A percentile compares a stretch with the other conserved stretches of the same genome.
Evolutionary conservation across 2,797 vertebrate species (phyloP).

Genomic region (Cirrhinus molitorella): DNA sequence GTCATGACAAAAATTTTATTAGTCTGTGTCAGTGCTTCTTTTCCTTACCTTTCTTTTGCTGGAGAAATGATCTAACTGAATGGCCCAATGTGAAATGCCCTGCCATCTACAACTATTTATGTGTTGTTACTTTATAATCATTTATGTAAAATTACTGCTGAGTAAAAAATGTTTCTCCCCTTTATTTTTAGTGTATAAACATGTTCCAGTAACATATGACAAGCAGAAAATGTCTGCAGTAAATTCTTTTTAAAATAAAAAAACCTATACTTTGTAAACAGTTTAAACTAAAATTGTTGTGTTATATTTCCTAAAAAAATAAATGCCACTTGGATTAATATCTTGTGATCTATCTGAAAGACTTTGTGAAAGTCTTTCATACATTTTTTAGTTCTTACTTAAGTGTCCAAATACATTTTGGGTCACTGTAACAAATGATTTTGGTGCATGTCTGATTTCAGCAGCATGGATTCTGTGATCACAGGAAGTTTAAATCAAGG

Average conservation of each 20-base stretch:
- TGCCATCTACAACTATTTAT: too few species aligned
- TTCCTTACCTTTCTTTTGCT: too few species aligned
- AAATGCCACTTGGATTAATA: not conserved
- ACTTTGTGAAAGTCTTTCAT: not conserved
- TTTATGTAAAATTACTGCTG: not conserved
- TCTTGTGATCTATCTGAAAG: not conserved
- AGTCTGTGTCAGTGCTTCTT: too few species aligned
- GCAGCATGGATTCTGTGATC: not conserved
- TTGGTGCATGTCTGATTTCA: not conserved
- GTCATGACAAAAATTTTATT: too few species aligned
- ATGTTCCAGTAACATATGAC: not conserved
- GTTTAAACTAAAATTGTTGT: not conserved
- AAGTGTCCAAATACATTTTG: not conserved
- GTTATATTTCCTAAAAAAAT: not conserved
- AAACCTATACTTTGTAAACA: too few species aligned
- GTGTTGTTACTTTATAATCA: too few species aligned
- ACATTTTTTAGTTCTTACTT: not conserved
- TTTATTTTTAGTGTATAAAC: not conserved
- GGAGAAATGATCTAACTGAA: too few species aligned
- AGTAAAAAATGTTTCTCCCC: too few species aligned
- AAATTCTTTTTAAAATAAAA: too few species aligned
- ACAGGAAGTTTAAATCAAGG: not conserved
- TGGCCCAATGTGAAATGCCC: too few species aligned
- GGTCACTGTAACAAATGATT: not conserved
- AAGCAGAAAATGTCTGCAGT: not conserved